Evolutionary conservation across 1,140 invertebrate species (phyloP).

Genomic region (Cydia amplana): DNA sequence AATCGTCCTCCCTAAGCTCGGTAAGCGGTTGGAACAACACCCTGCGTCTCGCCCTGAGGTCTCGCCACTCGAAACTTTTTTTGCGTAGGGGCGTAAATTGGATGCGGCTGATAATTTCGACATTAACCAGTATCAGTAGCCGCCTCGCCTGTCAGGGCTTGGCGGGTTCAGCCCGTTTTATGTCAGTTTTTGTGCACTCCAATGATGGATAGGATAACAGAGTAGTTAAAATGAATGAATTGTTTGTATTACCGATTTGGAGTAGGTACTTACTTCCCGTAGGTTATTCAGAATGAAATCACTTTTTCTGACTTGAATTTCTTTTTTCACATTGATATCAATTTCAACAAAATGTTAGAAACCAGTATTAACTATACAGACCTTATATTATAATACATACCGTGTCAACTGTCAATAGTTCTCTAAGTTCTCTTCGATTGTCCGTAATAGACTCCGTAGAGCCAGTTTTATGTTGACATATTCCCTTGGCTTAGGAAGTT

Average conservation of each 20-base stretch:
- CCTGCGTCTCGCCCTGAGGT: not conserved
- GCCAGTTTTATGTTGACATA: slow-evolving; percentile 9
- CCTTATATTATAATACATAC: not conserved
- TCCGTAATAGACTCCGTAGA: too few species aligned
- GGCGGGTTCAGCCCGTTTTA: slow-evolving; percentile 62
- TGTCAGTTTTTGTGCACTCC: slow-evolving; percentile 58
- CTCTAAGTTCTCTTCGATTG: not conserved
- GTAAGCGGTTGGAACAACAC: not conserved
- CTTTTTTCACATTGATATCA: not conserved
- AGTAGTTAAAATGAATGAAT: slow-evolving; percentile 24
- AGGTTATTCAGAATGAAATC: not conserved
- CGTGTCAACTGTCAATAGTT: too few species aligned
- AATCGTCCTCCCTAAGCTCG: not conserved
- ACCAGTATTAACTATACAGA: too few species aligned
- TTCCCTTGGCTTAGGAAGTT: slow-evolving; percentile 15
- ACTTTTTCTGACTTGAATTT: not conserved
- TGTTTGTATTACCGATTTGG: slow-evolving; percentile 22
- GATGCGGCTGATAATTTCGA: slow-evolving; percentile 72
- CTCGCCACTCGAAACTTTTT: slow-evolving; percentile 66
- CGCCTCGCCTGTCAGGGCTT: slow-evolving; percentile 67
- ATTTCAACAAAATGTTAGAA: not conserved
- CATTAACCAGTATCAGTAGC: slow-evolving; percentile 72
- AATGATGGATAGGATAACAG: slow-evolving; percentile 57
- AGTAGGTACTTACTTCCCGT: not conserved
- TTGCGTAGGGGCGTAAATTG: slow-evolving; percentile 70